A percentile compares a stretch with the other conserved stretches of the same genome.
Evolutionary conservation across 2,797 vertebrate genomes (phyloP).

Genomic region (Helarctos malayanus): DNA sequence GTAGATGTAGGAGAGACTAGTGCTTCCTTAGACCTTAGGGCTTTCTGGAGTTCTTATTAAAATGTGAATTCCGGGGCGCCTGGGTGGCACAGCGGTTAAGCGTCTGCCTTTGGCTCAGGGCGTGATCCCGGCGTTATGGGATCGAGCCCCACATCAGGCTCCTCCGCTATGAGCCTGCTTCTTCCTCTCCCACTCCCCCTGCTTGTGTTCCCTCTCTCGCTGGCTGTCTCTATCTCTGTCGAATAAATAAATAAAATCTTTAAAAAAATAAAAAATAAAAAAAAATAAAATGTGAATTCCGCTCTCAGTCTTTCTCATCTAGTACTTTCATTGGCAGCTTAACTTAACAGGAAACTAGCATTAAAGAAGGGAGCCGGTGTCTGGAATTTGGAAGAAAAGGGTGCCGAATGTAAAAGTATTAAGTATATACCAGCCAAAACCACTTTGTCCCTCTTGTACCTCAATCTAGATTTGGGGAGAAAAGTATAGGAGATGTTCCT

Average conservation of each 20-base stretch:
- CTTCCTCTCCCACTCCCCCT: too few species aligned
- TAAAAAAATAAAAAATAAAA: too few species aligned
- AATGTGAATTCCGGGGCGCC: neutral
- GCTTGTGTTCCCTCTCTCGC: too few species aligned
- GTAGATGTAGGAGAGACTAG: neutral
- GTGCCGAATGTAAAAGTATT: neutral
- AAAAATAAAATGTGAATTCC: conserved; percentile 32
- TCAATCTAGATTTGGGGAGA: neutral
- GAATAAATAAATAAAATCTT: too few species aligned
- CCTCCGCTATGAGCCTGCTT: too few species aligned
- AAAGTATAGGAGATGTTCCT: neutral
- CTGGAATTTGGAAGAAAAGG: neutral
- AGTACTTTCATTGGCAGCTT: neutral
- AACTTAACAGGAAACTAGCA: neutral
- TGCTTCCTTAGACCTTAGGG: neutral
- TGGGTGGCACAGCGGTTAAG: too few species aligned
- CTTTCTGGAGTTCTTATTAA: neutral
- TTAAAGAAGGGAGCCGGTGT: neutral
- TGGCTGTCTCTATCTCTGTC: too few species aligned
- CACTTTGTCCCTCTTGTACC: neutral
- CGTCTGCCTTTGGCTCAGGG: too few species aligned
- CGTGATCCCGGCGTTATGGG: too few species aligned
- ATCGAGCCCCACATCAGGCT: too few species aligned
- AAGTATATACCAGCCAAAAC: neutral
- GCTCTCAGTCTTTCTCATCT: neutral